A percentile compares a stretch with the other conserved stretches of the same genome.
phyloP scores from a whole-genome alignment of 2,797 vertebrate genomes.

The Micromesistius poutassou region DNA sequence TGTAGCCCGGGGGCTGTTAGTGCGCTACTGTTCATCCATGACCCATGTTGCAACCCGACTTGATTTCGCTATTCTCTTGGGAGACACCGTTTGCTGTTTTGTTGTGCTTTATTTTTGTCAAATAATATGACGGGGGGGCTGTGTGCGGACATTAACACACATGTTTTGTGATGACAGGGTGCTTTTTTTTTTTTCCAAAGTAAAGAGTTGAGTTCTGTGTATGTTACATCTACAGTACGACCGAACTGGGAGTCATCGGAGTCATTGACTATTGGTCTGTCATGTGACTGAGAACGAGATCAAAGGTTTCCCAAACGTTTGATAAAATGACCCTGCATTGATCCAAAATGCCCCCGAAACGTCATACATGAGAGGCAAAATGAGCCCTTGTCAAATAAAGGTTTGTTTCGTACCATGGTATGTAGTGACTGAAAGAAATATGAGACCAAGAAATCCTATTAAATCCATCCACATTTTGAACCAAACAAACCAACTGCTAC shows the following conservation, averaged over 20 bases:
- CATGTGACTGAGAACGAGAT: not conserved
- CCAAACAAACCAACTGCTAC: not conserved
- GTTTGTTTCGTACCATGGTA: not conserved
- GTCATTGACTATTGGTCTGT: not conserved
- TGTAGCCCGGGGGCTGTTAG: slow-evolving; percentile 58
- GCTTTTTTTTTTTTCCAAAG: no score
- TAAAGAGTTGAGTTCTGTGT: not conserved
- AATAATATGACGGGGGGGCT: not conserved
- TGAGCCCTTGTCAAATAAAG: no score
- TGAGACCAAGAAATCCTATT: not conserved
- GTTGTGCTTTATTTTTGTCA: not conserved
- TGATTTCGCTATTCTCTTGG: slow-evolving; percentile 77
- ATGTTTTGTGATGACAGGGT: no score
- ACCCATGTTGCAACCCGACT: slow-evolving; percentile 78
- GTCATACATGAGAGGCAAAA: not conserved
- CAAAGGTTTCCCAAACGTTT: not conserved
- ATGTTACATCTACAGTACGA: not conserved
- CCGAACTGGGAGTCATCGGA: not conserved
- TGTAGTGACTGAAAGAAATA: not conserved
- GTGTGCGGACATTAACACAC: no score
- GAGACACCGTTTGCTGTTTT: slow-evolving; percentile 74
- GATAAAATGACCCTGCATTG: not conserved
- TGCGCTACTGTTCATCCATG: slow-evolving; percentile 73
- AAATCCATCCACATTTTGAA: not conserved
- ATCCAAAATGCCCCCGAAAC: not conserved